phyloP scores from a whole-genome alignment of 2,113 vertebrate species.

The Illadopsis cleaveri region DNA sequence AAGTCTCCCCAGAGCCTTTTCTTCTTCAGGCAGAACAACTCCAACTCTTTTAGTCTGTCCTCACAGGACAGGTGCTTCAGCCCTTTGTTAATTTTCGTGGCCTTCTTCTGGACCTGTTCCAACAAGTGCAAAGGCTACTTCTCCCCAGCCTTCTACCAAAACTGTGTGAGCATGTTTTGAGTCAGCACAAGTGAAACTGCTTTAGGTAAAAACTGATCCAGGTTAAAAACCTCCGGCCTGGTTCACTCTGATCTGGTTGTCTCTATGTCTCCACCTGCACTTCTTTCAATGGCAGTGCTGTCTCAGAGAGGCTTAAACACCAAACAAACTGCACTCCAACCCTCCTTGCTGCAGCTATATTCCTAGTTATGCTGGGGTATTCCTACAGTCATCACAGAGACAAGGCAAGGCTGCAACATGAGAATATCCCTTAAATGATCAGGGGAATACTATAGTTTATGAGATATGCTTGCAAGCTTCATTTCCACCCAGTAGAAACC shows the following conservation, averaged over 20 bases:
- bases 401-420: neutral
- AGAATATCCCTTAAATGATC: neutral
- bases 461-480: neutral
- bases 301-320: neutral
- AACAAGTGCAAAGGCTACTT: neutral
- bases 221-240: neutral
- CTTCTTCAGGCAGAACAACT: neutral
- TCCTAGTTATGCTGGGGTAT: neutral
- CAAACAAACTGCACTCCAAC: neutral
- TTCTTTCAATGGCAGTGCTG: neutral
- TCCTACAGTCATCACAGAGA: neutral
- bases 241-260: neutral
- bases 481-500: neutral
- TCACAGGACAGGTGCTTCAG: neutral
- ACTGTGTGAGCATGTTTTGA: accelerated
- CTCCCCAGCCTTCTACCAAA: neutral
- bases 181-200: neutral
- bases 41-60: neutral
- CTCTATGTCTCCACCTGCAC: neutral
- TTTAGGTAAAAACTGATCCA: neutral
- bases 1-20: neutral
- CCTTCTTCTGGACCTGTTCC: neutral
- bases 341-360: neutral
- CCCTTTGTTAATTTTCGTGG: neutral
- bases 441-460: neutral